Evolutionary conservation across 2,888 invertebrate genomes (phyloP), one percentile per base, ranked within the genome.

Genomic region (Epirrhoe tristata): DNA sequence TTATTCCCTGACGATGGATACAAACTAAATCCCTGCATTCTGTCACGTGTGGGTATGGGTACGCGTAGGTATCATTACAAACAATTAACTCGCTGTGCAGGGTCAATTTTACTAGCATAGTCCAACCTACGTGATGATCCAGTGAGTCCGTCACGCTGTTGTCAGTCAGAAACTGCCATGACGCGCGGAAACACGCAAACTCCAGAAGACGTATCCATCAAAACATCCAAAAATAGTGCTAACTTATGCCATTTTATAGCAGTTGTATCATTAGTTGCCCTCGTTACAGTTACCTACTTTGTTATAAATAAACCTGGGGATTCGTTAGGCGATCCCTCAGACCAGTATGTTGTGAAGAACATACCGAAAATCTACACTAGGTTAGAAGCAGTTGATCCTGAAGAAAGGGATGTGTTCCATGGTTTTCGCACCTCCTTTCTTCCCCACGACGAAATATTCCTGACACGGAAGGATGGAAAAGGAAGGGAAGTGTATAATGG

Each of bases 371-470:
- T 81, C 7, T 93, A 90, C 71, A 87, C 85, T 1, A 84, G 81
- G 36, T 81, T 90, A 39, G 94, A 94, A 75, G 78, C 81, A 8
- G 79, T 87, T 2, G 89, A 95, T 72, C 86, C 94, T 14, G 95
- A 95, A 64, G 95, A 95, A 66, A 87, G 94, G 60, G 94, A 95
- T 55, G 87, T 95, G 0, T 93, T 95, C 78, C 91, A 94, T 73
- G 95, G 95, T 70, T 94, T 95, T 59, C 93, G 94, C 55, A 96
- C 96, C 0, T 95, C 95, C 14, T 96, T 95, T 75, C 82, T 95
- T 51, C 95, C 96, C 0, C 85, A 88, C 0, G 94, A 94, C 61
- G 93, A 93, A 53, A 85, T 94, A 51, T 84, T 91, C 51, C 82
- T 95, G 43, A 93, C 94, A 43, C 81, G 80, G 14, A 79, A 72